Evolutionary conservation across 2,888 invertebrate genomes (phyloP).

Genomic region (Chydorus sphaericus): DNA sequence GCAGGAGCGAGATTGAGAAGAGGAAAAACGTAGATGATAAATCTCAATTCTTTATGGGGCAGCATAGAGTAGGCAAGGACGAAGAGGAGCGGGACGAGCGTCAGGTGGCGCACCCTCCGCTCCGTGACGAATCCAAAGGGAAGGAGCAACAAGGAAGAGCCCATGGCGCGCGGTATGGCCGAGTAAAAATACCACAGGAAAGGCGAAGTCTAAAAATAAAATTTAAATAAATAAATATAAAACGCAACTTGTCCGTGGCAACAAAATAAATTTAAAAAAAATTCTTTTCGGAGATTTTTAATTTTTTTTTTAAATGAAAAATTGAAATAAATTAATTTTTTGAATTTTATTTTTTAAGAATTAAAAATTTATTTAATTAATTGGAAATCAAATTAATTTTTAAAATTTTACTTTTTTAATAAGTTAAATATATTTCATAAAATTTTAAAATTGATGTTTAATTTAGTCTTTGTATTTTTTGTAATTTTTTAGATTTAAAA

Average conservation of each 20-base stretch:
- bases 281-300: no score
- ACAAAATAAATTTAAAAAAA: neutral
- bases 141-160: slow-evolving; percentile 59
- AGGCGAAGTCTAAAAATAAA: slow-evolving; percentile 56
- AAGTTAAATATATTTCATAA: no score
- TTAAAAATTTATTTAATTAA: neutral
- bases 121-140: slow-evolving; percentile 63
- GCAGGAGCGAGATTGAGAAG: slow-evolving; percentile 80
- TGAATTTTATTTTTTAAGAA: neutral
- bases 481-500: no score
- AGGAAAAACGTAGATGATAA: slow-evolving; percentile 94
- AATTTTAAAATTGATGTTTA: no score
- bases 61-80: slow-evolving; percentile 82
- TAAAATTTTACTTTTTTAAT: neutral
- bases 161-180: slow-evolving; percentile 82
- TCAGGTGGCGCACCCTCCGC: slow-evolving; percentile 48
- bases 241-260: no score
- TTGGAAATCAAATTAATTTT: neutral
- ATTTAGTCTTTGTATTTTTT: no score
- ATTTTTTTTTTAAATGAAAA: no score
- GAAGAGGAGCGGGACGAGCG: slow-evolving; percentile 58
- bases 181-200: slow-evolving; percentile 98
- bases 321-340: slow-evolving; percentile 10
- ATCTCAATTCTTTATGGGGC: slow-evolving; percentile 94
- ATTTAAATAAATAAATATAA: neutral